A percentile compares a stretch with the other conserved stretches of the same genome.
phyloP scores from a whole-genome alignment of 1,140 invertebrate species.

The Mylabris phalerata region DNA sequence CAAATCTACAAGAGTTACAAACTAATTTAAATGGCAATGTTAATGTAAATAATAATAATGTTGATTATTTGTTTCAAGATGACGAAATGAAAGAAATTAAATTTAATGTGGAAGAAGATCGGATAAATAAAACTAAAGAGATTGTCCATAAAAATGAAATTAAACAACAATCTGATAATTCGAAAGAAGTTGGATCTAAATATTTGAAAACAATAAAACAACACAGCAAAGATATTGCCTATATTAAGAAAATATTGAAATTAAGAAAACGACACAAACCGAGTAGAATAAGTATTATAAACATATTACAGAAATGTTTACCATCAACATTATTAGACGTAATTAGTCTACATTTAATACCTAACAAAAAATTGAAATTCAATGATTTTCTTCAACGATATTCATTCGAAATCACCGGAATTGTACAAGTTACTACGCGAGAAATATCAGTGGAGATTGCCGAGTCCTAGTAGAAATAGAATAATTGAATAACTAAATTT shows the following conservation, averaged over 20 bases:
- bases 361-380: conserved; percentile 27
- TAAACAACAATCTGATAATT: background rate
- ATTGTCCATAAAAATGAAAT: no score
- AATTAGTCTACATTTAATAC: conserved; percentile 25
- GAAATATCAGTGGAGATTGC: conserved; percentile 37
- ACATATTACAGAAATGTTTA: conserved; percentile 23
- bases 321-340: conserved; percentile 22
- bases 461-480: conserved; percentile 12
- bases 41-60: no score
- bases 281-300: conserved; percentile 13
- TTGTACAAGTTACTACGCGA: conserved; percentile 32
- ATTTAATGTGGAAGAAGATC: no score
- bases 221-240: conserved; percentile 34
- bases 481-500: no score
- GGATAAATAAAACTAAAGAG: no score
- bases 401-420: conserved; percentile 33
- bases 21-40: no score
- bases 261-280: conserved; percentile 20
- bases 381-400: conserved; percentile 28
- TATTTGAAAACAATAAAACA: conserved; percentile 33
- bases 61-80: no score
- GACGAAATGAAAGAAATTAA: no score
- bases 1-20: background rate
- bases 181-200: conserved; percentile 19
- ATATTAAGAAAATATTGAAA: conserved; percentile 32